Evolutionary conservation across 2,113 vertebrate species (phyloP).

Genomic region (cattle (Bos taurus)): DNA sequence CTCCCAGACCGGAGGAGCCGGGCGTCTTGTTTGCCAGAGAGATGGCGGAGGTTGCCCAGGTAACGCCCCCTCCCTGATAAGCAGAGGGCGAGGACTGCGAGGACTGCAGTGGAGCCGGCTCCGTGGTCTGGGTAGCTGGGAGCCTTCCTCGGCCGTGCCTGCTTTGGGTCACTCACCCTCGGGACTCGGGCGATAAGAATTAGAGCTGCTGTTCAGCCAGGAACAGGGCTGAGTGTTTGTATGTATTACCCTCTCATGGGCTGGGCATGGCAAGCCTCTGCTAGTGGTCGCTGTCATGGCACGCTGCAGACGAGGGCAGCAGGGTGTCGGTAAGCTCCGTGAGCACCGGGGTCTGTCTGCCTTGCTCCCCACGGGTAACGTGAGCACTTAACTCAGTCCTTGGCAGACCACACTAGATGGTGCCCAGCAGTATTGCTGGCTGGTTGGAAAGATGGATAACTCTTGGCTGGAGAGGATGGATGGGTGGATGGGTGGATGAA

Average conservation of each 20-base stretch:
- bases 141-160: background rate
- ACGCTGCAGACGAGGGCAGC: background rate
- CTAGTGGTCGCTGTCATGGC: background rate
- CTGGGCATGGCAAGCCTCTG: background rate
- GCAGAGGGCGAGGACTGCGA: background rate
- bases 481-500: background rate
- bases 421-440: background rate
- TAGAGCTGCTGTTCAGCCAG: background rate
- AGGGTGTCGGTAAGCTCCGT: background rate
- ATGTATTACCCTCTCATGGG: fast-evolving
- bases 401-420: background rate
- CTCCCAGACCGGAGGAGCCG: background rate
- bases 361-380: background rate
- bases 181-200: background rate
- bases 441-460: background rate
- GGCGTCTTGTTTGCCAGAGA: constrained; percentile 39
- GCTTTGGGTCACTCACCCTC: background rate
- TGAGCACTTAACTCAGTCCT: background rate
- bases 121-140: background rate
- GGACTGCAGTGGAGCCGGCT: background rate
- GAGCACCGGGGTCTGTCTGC: background rate
- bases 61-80: constrained; percentile 60
- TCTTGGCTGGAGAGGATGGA: background rate
- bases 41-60: constrained; percentile 72
- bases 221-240: background rate